phyloP scores from a whole-genome alignment of 30 jellyfish, hydroid and myxozoan species.

The Aurelia sp. region DNA sequence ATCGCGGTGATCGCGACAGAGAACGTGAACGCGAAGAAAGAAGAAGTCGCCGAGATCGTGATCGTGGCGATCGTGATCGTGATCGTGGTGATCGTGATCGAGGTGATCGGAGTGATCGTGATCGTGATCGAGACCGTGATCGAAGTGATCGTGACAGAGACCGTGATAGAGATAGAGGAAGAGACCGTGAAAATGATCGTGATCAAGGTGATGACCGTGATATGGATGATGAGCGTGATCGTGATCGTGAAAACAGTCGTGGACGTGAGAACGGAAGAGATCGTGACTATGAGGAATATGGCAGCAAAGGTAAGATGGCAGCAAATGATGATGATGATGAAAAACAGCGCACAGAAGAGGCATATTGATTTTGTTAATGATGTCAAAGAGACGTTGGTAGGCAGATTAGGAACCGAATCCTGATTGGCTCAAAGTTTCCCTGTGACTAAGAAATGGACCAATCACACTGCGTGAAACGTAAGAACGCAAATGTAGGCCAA shows the following conservation, averaged over 20 bases:
- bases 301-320: constrained; percentile 4
- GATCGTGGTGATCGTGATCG: constrained; percentile 67
- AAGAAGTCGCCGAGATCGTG: constrained; percentile 53
- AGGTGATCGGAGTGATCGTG: constrained; percentile 62
- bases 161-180: constrained; percentile 35
- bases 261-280: constrained; percentile 14
- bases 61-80: constrained; percentile 58
- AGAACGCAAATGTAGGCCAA: too few species aligned
- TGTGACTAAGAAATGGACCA: too few species aligned
- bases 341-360: too few species aligned
- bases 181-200: constrained; percentile 14
- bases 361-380: too few species aligned
- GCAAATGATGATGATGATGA: not conserved
- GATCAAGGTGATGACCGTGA: constrained; percentile 58
- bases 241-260: constrained; percentile 9
- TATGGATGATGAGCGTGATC: constrained; percentile 57
- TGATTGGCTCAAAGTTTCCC: too few species aligned
- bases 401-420: too few species aligned
- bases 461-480: too few species aligned
- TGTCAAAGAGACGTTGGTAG: too few species aligned
- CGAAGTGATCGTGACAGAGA: constrained; percentile 31
- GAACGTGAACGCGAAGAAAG: constrained; percentile 77
- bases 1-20: constrained; percentile 72
- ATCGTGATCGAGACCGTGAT: constrained; percentile 44
- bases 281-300: constrained; percentile 18